phyloP scores from a whole-genome alignment of 2,113 vertebrate species.

The Pangasianodon gigas region DNA sequence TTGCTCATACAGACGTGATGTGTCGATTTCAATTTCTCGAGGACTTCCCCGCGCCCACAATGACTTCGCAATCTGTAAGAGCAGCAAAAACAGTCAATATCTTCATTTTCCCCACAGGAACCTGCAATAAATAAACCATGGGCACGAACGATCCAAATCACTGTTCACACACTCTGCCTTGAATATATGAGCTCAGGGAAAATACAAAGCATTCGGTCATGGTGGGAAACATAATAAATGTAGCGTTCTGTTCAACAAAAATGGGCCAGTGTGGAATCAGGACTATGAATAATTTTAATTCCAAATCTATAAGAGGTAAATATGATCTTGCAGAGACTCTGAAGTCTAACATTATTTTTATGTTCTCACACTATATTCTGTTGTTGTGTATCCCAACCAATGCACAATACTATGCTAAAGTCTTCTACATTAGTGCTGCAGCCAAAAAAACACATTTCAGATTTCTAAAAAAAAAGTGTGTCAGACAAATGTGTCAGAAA shows the following conservation, averaged over 20 bases:
- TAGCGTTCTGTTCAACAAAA: not conserved
- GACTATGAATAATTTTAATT: not conserved
- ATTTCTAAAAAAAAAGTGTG: not conserved
- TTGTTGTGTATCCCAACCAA: not conserved
- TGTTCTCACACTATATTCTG: not conserved
- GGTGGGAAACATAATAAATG: not conserved
- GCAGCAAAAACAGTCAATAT: conserved; percentile 49
- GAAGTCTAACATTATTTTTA: not conserved
- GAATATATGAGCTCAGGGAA: conserved; percentile 21
- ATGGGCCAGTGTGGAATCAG: not conserved
- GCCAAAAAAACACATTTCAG: not conserved
- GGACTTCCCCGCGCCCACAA: conserved; percentile 68
- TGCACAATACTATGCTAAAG: not conserved
- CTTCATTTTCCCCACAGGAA: conserved; percentile 31
- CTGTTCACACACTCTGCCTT: conserved; percentile 8
- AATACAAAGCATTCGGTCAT: not conserved
- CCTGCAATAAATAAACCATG: conserved; percentile 16
- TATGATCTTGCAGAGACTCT: not conserved
- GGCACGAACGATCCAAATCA: conserved; percentile 20
- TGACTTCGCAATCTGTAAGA: conserved; percentile 78
- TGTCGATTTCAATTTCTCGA: conserved; percentile 65
- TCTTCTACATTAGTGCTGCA: not conserved
- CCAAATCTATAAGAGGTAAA: not conserved
- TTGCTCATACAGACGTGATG: conserved; percentile 65
- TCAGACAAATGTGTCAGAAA: not conserved